phyloP scores from a whole-genome alignment of 1,140 invertebrate species.

The Drosophila watanabei region DNA sequence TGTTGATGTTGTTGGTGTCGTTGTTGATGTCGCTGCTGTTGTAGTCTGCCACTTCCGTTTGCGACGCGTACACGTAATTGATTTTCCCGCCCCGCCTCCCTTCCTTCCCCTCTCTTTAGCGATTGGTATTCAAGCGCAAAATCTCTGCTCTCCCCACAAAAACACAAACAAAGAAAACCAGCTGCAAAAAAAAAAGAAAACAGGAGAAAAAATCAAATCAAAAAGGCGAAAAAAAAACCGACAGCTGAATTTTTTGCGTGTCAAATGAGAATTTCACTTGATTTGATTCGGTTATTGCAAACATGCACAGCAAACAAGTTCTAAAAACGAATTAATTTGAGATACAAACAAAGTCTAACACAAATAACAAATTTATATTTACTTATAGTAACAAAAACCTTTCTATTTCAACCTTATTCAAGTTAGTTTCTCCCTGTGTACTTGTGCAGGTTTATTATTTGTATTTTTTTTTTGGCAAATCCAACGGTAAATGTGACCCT shows the following conservation, averaged over 20 bases:
- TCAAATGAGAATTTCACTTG: constrained; percentile 61
- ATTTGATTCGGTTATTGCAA: constrained; percentile 44
- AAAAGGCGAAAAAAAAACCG: constrained; percentile 2
- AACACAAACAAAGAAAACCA: constrained; percentile 24
- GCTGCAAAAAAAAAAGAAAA: constrained; percentile 7
- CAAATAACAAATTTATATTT: background rate
- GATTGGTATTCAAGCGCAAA: constrained; percentile 49
- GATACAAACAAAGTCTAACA: background rate
- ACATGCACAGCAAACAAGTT: background rate
- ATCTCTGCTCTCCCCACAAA: constrained; percentile 33
- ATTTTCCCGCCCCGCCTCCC: constrained; percentile 46
- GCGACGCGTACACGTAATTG: constrained; percentile 62
- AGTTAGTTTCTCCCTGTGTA: constrained; percentile 3
- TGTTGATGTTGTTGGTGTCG: constrained; percentile 16
- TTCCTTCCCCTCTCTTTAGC: background rate
- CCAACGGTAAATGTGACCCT: constrained; percentile 59
- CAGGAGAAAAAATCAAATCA: constrained; percentile 9
- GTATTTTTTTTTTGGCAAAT: constrained; percentile 48
- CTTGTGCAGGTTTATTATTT: constrained; percentile 22
- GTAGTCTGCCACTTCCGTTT: constrained; percentile 61
- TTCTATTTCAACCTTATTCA: background rate
- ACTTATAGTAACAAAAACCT: too few relatives aligned
- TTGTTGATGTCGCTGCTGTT: constrained; percentile 29
- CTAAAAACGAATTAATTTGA: background rate
- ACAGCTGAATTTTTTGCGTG: constrained; percentile 41